Percentiles rank a stretch among this genome's conserved stretches.
phyloP scores from a whole-genome alignment of 2,797 vertebrate species.

The Tangara arthus region DNA sequence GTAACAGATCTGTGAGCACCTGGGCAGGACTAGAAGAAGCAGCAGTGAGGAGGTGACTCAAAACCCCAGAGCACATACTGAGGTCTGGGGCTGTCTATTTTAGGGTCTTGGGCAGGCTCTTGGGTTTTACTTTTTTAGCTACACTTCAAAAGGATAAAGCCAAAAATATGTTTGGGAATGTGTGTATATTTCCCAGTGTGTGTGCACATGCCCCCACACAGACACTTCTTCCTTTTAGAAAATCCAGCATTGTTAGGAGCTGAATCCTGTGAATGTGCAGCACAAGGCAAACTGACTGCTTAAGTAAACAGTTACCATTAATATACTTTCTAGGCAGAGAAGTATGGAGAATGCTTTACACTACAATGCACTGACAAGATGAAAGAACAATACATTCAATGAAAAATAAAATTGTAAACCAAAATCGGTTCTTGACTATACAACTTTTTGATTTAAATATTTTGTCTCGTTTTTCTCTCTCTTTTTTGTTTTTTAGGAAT shows the following conservation, averaged over 20 bases:
- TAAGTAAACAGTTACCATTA: neutral
- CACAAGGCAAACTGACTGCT: neutral
- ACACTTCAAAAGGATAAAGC: neutral
- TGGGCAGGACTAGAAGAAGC: neutral
- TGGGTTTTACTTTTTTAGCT: neutral
- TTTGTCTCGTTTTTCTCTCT: neutral
- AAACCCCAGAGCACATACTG: neutral
- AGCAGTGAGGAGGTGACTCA: neutral
- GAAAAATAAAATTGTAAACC: neutral
- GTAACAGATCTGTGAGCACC: neutral
- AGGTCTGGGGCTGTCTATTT: neutral
- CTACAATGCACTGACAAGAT: neutral
- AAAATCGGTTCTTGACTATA: constrained; percentile 5
- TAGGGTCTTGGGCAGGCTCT: neutral
- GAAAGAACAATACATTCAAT: neutral
- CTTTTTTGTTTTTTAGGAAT: neutral
- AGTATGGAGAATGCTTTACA: neutral
- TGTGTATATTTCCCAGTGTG: no score
- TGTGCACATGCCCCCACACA: fast-evolving
- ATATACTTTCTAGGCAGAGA: neutral
- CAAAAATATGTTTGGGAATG: fast-evolving
- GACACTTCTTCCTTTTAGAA: neutral
- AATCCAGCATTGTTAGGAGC: neutral
- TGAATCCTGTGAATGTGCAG: neutral
- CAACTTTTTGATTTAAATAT: neutral